Base-by-base conservation (phyloP, 2,113 vertebrate species). In the Lophotis ruficrista region DNA sequence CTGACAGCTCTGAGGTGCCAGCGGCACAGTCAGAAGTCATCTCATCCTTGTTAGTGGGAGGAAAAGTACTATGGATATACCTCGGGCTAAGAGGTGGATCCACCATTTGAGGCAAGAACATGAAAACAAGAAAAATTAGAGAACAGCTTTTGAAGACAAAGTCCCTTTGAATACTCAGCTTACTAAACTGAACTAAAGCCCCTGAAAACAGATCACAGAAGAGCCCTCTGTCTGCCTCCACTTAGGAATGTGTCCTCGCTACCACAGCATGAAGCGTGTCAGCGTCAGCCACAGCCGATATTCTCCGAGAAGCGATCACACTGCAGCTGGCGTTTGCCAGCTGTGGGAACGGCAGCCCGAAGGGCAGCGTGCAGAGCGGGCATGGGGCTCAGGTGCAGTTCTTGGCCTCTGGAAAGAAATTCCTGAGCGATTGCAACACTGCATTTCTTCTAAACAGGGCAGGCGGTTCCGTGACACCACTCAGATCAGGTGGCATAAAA, bases 291-390 rank as follows among this genome's bases (percentile, higher is more conserved):
- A 89, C 14, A 90, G 48, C 3, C 21, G 51, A 2, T 19, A 28
- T 35, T 64, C 50, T 38, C 60, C 2, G 4, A 79, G 66, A 33
- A 78, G 27, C 0, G 0, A 48, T 18, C n/a, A 13, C 22, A 6
- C 0, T 23, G 30, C 43, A 71, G 51, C 0, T 47, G 56, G 60
- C 21, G 25, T 81, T 71, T 68, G 21, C 72, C 13, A 4, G 28
- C 56, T 51, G 27, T 31, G 38, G 31, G 35, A 68, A 73, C 2
- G 3, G n/a, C 60, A 89, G 72, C 69, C 50, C 7, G 0, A 79
- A 62, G 54, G 69, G 61, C 50, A 83, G 43, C 3, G 0, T 5
- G 37, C 25, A 43, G 35, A 77, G 37, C 1, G 7, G 31, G 45
- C 62, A 43, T 0, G 4, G 15, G 57, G 70, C 75, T 90, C 75